Evolutionary conservation across 2,888 invertebrate genomes (phyloP).

Genomic region (Limenitis camilla): DNA sequence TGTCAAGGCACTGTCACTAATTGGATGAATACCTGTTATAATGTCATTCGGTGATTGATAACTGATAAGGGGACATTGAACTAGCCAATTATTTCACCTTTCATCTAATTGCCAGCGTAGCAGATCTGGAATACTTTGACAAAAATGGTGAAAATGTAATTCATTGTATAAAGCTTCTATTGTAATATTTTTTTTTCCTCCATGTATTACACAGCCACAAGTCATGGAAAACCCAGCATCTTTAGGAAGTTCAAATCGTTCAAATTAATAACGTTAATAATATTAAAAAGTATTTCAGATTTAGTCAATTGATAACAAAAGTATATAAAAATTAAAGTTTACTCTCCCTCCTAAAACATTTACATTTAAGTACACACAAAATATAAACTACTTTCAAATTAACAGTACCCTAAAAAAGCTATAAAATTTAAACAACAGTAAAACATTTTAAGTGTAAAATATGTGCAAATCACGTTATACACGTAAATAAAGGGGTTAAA

Average conservation of each 20-base stretch:
- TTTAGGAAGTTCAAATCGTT: too few species aligned
- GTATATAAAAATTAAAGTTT: too few species aligned
- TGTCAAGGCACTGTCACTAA: constrained; percentile 17
- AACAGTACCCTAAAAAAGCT: neutral
- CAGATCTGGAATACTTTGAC: too few species aligned
- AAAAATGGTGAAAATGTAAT: too few species aligned
- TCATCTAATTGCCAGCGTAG: neutral
- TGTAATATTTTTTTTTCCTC: neutral
- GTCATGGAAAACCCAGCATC: too few species aligned
- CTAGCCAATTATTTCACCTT: constrained; percentile 1
- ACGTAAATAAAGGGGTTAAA: constrained; percentile 2
- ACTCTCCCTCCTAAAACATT: too few species aligned
- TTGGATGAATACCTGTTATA: constrained; percentile 18
- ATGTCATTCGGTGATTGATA: constrained; percentile 19
- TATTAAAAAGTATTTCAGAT: too few species aligned
- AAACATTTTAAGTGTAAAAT: constrained; percentile 8
- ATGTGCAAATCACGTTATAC: constrained; percentile 2
- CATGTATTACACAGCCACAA: too few species aligned
- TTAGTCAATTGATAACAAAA: too few species aligned
- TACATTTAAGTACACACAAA: neutral
- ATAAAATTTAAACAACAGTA: neutral
- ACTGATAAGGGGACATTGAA: constrained; percentile 10
- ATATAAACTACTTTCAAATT: neutral
- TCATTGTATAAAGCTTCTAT: neutral
- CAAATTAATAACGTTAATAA: too few species aligned